phyloP scores from a whole-genome alignment of 2,888 invertebrate species.

The Synergus japonicus region DNA sequence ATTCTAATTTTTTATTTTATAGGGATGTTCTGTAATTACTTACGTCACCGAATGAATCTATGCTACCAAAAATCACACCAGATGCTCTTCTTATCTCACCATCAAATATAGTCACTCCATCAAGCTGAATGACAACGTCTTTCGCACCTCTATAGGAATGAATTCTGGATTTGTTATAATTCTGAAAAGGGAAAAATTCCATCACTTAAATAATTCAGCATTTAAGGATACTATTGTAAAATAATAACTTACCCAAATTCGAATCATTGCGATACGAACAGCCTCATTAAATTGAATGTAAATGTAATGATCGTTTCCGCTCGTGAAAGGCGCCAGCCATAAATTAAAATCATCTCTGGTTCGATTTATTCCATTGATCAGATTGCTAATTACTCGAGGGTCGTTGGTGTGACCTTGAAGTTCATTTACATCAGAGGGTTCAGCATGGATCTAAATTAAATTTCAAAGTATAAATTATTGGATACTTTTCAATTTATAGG shows the following conservation, averaged over 20 bases:
- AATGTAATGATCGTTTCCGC: conserved; percentile 81
- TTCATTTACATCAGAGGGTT: conserved; percentile 82
- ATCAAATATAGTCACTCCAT: conserved; percentile 85
- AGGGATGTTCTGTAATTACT: conserved; percentile 65
- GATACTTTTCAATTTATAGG: background rate
- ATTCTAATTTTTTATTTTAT: background rate
- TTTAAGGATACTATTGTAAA: conserved; percentile 11
- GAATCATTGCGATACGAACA: conserved; percentile 81
- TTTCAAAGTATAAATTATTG: background rate
- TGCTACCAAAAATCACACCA: conserved; percentile 85
- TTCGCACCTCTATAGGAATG: conserved; percentile 89
- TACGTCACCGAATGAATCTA: conserved; percentile 86
- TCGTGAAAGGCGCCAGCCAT: conserved; percentile 85
- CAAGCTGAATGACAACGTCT: conserved; percentile 84
- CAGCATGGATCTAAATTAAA: conserved; percentile 78
- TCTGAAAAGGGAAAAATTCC: conserved; percentile 79
- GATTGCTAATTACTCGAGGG: conserved; percentile 81
- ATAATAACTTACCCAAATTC: conserved; percentile 83
- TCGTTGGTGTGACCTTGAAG: conserved; percentile 84
- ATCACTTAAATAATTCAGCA: background rate
- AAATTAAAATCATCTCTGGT: conserved; percentile 88
- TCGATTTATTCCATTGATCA: conserved; percentile 85
- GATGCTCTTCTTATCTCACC: conserved; percentile 90
- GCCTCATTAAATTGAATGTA: conserved; percentile 80
- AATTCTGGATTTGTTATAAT: conserved; percentile 92